Percentiles rank a stretch among this genome's conserved stretches.
Conservation (phyloP, 2,888 invertebrate genomes). For the Omphaloscelis lunosa region DNA sequence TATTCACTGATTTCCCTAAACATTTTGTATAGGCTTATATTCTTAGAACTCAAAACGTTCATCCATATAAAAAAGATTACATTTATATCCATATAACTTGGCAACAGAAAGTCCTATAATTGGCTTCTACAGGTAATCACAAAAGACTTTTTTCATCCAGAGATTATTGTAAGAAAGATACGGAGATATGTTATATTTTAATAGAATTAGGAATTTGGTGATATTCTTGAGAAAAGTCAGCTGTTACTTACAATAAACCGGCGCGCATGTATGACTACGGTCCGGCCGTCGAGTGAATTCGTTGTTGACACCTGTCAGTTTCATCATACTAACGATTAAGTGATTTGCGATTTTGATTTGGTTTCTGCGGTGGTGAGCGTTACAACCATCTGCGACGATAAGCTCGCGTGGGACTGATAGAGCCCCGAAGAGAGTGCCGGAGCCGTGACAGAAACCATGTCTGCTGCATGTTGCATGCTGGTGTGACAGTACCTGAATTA, state of each 20-base stretch:
- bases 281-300: too few relatives aligned
- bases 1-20: constrained; percentile 1
- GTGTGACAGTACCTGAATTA: too few relatives aligned
- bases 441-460: too few relatives aligned
- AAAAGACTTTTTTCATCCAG: constrained; percentile 29
- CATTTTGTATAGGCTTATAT: constrained; percentile 18
- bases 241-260: background rate
- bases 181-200: too few relatives aligned
- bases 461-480: too few relatives aligned
- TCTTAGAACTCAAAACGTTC: constrained; percentile 15
- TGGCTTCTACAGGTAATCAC: constrained; percentile 11
- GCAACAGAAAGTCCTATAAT: constrained; percentile 21
- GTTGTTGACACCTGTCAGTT: too few relatives aligned
- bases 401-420: too few relatives aligned
- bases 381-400: too few relatives aligned
- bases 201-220: background rate
- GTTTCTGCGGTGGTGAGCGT: too few relatives aligned
- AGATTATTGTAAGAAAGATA: background rate
- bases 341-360: too few relatives aligned
- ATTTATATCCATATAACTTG: background rate
- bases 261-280: background rate
- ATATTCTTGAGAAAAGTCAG: background rate
- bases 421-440: too few relatives aligned
- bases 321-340: too few relatives aligned
- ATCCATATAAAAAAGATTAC: constrained; percentile 27